phyloP scores from a whole-genome alignment of 2,888 invertebrate species.

The Aphodius sticticus region DNA sequence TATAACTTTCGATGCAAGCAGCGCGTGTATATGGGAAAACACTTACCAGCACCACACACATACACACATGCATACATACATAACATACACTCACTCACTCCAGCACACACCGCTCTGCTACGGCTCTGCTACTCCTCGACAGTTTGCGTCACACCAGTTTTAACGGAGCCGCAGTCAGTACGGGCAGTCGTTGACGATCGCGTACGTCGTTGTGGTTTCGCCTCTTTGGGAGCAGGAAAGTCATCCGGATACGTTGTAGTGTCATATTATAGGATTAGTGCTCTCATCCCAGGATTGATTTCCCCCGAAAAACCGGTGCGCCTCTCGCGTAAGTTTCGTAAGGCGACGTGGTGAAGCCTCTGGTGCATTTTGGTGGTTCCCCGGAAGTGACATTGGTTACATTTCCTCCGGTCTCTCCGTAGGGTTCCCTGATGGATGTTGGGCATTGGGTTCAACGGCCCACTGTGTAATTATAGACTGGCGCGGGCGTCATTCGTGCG shows the following conservation, averaged over 20 bases:
- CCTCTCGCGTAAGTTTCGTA: neutral
- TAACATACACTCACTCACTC: neutral
- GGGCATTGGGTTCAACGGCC: neutral
- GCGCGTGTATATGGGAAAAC: neutral
- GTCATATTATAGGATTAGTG: neutral
- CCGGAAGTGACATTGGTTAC: neutral
- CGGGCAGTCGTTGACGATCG: neutral
- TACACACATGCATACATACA: neutral
- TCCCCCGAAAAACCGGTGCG: neutral
- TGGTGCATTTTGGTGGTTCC: neutral
- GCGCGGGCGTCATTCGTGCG: neutral
- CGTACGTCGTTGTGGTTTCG: neutral
- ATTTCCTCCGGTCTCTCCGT: neutral
- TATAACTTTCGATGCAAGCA: neutral
- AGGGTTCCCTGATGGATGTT: neutral
- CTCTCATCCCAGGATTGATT: neutral
- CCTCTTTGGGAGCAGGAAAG: neutral
- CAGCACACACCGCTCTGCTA: too few relatives aligned
- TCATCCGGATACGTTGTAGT: neutral
- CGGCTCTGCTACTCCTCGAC: neutral
- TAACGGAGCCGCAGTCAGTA: neutral
- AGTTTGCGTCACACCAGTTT: neutral
- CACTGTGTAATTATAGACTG: neutral
- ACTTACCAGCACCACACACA: neutral
- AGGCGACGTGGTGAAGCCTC: neutral